Evolutionary conservation across 2,113 vertebrate genomes (phyloP), one percentile per base, ranked within the genome.

Genomic region (Pluvialis apricaria): DNA sequence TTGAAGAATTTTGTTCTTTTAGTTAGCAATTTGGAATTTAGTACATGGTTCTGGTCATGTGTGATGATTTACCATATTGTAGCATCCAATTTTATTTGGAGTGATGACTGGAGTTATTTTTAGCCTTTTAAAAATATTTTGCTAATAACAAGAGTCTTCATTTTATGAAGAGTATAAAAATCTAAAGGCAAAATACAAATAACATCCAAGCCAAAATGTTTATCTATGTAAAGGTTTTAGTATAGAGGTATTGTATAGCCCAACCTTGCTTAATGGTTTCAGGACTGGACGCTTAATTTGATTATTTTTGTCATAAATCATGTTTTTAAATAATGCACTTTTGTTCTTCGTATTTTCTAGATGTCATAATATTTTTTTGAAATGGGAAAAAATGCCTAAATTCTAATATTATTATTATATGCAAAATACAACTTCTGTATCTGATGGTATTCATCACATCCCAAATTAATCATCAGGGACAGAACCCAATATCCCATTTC

Each of bases 391-490:
- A 87, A 80, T 54, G 72, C 31, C 76, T 78, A 58, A 83, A 87
- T 96, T 97, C 54, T 91, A 62, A 70, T 92, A 72, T 57, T 69
- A 89, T 94, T 97, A 95, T 96, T 97, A 86, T 91, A 95, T 93
- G 86, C 85, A 70, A 83, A 97, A 86, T 95, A 93, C 42, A 96
- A 80, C 86, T 97, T 94, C 83, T 13, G 10, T 94, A 96, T 97
- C 93, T 96, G 96, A 97, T 6, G 55, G 55, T 95, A 80, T 96
- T 97, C 95, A 97, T 97, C 96, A 97, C 42, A 90, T 83, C 79
- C 84, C 64, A 95, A 93, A 98, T 98, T 98, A 97, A 98, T 98
- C 97, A 97, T 91, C 87, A 92, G 38, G 66, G 89, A 97, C 94
- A 96, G 96, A 96, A 96, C 54, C 83, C 88, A 90, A 96, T 97